Conservation (phyloP, 2,888 invertebrate species). For the Hymenopus coronatus region DNA sequence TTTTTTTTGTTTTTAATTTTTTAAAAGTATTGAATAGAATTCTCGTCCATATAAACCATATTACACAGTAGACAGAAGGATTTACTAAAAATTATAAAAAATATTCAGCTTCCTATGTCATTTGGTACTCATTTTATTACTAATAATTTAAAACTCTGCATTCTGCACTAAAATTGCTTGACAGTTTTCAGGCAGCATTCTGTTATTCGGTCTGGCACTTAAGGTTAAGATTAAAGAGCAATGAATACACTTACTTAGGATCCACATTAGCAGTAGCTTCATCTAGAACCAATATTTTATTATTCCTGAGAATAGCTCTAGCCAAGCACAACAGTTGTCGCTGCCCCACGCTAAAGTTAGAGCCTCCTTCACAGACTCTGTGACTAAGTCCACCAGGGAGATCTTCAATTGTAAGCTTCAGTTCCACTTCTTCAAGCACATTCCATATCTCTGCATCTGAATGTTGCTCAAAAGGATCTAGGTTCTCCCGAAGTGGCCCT, state of each 20-base stretch:
- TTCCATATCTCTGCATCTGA: slow-evolving; percentile 73
- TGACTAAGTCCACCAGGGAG: slow-evolving; percentile 49
- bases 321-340: slow-evolving; percentile 65
- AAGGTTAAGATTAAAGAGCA: not conserved
- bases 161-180: no score
- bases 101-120: no score
- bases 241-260: slow-evolving; percentile 45
- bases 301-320: slow-evolving; percentile 58
- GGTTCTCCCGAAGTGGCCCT: slow-evolving; percentile 76
- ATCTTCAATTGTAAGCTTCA: slow-evolving; percentile 1
- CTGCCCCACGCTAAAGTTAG: slow-evolving; percentile 64
- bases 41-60: no score
- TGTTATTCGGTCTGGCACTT: no score
- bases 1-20: no score
- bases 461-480: slow-evolving; percentile 77
- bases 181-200: no score
- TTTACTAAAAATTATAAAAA: no score
- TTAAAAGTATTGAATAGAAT: no score
- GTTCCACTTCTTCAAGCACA: slow-evolving; percentile 62
- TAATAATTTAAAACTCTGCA: no score
- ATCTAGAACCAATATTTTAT: slow-evolving; percentile 59
- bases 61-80: no score
- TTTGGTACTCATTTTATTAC: no score
- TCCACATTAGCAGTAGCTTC: slow-evolving; percentile 68
- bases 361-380: slow-evolving; percentile 66